A percentile compares a stretch with the other conserved stretches of the same genome.
These are phyloP conservation scores for Oxycera nigricornis DNA, from an alignment of 2,888 invertebrate species.

Conservation along the genomic window DNA sequence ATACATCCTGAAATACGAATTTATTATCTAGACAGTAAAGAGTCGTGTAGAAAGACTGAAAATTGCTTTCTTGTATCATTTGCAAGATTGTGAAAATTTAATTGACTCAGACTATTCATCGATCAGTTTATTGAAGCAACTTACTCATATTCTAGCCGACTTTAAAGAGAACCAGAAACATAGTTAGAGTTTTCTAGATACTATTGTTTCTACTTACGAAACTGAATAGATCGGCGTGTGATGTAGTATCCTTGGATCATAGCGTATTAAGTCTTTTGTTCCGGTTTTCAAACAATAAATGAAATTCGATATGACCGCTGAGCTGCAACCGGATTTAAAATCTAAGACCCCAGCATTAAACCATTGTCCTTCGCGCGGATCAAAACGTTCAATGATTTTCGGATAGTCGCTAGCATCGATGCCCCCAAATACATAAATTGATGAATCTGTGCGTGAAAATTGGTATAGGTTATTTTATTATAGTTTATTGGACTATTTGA, in stretches of 20 bases:
- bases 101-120: too few relatives aligned
- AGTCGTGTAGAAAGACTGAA: too few relatives aligned
- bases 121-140: too few relatives aligned
- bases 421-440: constrained; percentile 17
- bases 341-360: not conserved
- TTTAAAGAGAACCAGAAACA: too few relatives aligned
- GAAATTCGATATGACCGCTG: not conserved
- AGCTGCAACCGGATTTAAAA: not conserved
- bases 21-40: too few relatives aligned
- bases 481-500: not conserved
- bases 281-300: constrained; percentile 10
- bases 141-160: too few relatives aligned
- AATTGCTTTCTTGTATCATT: too few relatives aligned
- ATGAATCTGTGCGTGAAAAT: constrained; percentile 1
- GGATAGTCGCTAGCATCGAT: not conserved
- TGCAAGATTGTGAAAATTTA: too few relatives aligned
- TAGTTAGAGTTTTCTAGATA: too few relatives aligned
- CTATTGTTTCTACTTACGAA: constrained; percentile 14
- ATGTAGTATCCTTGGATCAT: constrained; percentile 14
- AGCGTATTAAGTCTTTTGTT: not conserved
- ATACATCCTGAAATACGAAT: too few relatives aligned
- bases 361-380: constrained; percentile 21
- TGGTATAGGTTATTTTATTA: not conserved
- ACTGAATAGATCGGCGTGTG: not conserved
- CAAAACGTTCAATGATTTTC: not conserved